Conservation (phyloP, 2,113 vertebrate genomes). For the Mixornis gularis region DNA sequence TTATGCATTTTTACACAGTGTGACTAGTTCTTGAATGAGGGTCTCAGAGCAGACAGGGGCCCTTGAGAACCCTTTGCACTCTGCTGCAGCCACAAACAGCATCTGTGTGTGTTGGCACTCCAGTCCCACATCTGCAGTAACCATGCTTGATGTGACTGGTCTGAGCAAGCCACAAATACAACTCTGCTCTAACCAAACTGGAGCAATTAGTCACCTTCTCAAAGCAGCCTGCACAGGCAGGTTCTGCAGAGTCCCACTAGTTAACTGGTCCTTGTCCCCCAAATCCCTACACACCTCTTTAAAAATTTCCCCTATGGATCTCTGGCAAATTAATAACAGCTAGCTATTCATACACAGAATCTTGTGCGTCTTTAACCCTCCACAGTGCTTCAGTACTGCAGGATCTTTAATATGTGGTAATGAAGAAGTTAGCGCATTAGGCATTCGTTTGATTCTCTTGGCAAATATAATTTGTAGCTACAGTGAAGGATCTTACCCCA, state of each 20-base stretch:
- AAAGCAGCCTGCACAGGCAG: neutral
- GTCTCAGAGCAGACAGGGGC: neutral
- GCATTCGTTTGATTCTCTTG: neutral
- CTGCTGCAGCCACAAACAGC: neutral
- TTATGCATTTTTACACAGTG: neutral
- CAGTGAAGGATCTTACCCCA: neutral
- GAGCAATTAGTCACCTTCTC: neutral
- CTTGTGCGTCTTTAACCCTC: neutral
- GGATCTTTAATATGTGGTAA: neutral
- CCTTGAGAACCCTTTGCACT: neutral
- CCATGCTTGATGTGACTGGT: neutral
- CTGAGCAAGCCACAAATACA: neutral
- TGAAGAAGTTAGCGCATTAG: neutral
- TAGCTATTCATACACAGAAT: neutral
- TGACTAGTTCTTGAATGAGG: neutral
- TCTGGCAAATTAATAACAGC: neutral
- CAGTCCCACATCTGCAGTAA: neutral
- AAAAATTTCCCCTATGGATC: neutral
- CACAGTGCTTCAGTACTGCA: neutral
- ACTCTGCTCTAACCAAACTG: neutral
- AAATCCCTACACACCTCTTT: neutral
- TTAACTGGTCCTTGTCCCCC: constrained; percentile 14
- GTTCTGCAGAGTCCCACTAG: neutral
- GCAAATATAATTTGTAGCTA: neutral
- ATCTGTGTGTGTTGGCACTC: neutral